Percentiles rank a stretch among this genome's conserved stretches.
These are phyloP conservation scores for Lasioglossum leucozonium DNA, from an alignment of 2,888 invertebrate genomes.

Conservation along the genomic window DNA sequence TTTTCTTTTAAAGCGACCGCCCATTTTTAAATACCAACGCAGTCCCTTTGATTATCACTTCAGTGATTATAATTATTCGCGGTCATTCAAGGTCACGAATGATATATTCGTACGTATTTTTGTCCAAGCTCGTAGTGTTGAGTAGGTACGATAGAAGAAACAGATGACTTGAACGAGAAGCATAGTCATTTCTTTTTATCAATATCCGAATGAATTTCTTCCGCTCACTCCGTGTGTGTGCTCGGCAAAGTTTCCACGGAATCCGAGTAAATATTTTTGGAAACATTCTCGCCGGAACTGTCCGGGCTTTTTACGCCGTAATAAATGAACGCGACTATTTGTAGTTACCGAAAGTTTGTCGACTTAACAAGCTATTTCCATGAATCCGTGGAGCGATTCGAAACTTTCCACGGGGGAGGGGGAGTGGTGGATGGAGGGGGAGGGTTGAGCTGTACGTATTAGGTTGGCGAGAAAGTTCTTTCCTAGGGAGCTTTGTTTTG, in stretches of 20 bases:
- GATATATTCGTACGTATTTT: too few species aligned
- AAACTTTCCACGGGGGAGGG: background rate
- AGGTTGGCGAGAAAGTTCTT: background rate
- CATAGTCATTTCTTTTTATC: background rate
- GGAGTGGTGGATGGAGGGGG: background rate
- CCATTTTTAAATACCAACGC: too few species aligned
- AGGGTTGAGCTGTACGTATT: background rate
- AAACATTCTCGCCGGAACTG: background rate
- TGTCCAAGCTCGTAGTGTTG: background rate
- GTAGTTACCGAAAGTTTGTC: conserved; percentile 1
- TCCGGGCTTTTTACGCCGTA: background rate
- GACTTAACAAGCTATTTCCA: background rate
- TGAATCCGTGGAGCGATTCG: background rate
- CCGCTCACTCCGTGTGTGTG: background rate
- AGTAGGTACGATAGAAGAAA: too few species aligned
- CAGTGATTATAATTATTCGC: too few species aligned
- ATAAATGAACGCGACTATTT: conserved; percentile 1
- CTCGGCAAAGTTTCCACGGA: background rate
- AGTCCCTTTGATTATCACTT: too few species aligned
- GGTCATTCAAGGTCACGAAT: too few species aligned
- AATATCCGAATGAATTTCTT: background rate
- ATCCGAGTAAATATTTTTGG: background rate
- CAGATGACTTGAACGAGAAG: background rate
- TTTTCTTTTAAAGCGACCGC: too few species aligned
- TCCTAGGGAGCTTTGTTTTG: background rate